Conservation (phyloP, 2,888 invertebrate genomes). For the Eupithecia vulgata region DNA sequence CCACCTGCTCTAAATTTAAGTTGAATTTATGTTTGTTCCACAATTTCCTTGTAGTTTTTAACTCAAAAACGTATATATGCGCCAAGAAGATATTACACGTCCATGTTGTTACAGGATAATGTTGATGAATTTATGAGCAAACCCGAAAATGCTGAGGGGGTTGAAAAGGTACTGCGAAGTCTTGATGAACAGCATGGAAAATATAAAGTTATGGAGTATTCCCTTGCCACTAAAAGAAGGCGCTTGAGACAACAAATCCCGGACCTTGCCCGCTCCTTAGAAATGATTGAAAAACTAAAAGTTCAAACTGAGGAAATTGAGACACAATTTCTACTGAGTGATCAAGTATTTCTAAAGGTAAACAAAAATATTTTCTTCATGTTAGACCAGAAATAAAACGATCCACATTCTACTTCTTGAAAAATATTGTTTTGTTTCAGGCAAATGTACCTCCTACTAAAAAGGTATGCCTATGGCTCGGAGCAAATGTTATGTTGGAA, state of each 20-base stretch:
- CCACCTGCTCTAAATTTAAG: slow-evolving; percentile 24
- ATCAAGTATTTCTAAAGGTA: slow-evolving; percentile 91
- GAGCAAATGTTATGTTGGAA: slow-evolving; percentile 98
- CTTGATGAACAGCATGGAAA: slow-evolving; percentile 97
- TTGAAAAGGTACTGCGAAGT: slow-evolving; percentile 92
- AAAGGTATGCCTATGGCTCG: slow-evolving; percentile 92
- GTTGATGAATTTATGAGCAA: slow-evolving; percentile 96
- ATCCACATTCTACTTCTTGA: neutral
- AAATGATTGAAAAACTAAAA: slow-evolving; percentile 95
- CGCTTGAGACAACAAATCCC: slow-evolving; percentile 96
- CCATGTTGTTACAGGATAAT: slow-evolving; percentile 88
- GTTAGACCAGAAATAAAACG: neutral
- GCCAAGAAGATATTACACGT: neutral
- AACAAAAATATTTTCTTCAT: neutral
- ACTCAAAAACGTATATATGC: neutral
- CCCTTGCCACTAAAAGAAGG: slow-evolving; percentile 92
- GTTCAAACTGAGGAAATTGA: slow-evolving; percentile 91
- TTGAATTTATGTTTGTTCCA: neutral
- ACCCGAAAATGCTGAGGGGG: slow-evolving; percentile 91
- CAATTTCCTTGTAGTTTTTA: neutral
- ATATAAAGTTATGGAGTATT: slow-evolving; percentile 98
- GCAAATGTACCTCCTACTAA: slow-evolving; percentile 95
- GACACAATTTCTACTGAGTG: slow-evolving; percentile 95
- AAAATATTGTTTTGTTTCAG: slow-evolving; percentile 77
- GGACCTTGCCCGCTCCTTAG: slow-evolving; percentile 95